Percentiles rank a stretch among this genome's conserved stretches.
Evolutionary conservation across 2,113 vertebrate species (phyloP).

Genomic region (Trogon melanurus): DNA sequence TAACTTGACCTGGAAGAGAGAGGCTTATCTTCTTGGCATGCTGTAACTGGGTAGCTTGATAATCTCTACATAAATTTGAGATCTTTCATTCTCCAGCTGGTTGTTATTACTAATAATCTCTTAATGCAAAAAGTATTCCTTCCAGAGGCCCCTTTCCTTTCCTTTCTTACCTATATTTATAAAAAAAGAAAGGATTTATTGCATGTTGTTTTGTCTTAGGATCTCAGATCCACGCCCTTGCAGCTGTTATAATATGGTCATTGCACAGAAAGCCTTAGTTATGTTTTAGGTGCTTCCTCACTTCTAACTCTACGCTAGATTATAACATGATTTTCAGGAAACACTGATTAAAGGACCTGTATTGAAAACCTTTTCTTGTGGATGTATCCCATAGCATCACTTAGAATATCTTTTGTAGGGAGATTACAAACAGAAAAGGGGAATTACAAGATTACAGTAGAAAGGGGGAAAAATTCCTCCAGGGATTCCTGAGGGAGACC

Average conservation of each 20-base stretch:
- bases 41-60: slow-evolving; percentile 29
- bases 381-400: neutral
- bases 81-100: slow-evolving; percentile 62
- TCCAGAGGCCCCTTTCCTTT: slow-evolving; percentile 37
- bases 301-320: neutral
- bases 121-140: slow-evolving; percentile 62
- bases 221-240: neutral
- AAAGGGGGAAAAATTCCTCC: neutral
- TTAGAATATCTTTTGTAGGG: neutral
- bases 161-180: neutral
- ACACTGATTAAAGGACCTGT: neutral
- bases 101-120: slow-evolving; percentile 64
- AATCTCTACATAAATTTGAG: slow-evolving; percentile 55
- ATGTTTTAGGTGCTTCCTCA: neutral
- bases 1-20: slow-evolving; percentile 63
- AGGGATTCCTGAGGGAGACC: neutral
- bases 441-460: neutral
- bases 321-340: neutral
- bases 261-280: neutral
- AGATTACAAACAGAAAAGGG: neutral
- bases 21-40: slow-evolving; percentile 59
- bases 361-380: neutral
- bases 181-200: neutral
- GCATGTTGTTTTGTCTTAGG: neutral
- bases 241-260: neutral